Base-by-base conservation (phyloP, 1,140 invertebrate genomes). In the Nomia melanderi region DNA sequence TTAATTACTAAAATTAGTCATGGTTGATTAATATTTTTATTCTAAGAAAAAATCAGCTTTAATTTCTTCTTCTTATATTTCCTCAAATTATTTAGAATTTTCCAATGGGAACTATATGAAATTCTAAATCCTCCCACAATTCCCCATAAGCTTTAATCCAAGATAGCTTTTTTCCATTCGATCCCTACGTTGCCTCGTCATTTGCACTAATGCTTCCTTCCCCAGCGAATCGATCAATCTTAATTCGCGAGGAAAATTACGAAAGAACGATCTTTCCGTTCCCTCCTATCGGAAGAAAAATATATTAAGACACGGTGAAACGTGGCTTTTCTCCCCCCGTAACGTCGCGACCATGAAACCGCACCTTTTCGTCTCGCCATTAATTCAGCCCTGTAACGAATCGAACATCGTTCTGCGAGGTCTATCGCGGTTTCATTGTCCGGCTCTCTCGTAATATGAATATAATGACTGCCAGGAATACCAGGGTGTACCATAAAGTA, bases 211-310 rank as follows among this genome's bases (percentile, higher is more conserved):
- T 69, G 64, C 39, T 69, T 69, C 47, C 64, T 59, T 76, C 54
- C n/a, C 7, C 29, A 31, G 31, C 29, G 29, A 3, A 33, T 25
- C 73, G 65, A 76, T 76, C 73, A 69, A 76, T 76, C 73, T 76
- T 69, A 69, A 76, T 76, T 69, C 73, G n/a, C n/a, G 39, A 27
- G 53, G 39, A 44, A 59, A 75, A 75, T 69, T 75, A 59, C 27
- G 73, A 57, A 25, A 57, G 53, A 31, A 63, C 20, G 71, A 75
- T 59, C 29, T 33, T n/a, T 20, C 20, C 33, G 2, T 31, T 14
- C 20, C 29, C 12, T 20, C 4, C 6, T 9, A 6, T 11, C 53
- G 29, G 56, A 69, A 44, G 53, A 69, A n/a, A n/a, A 76, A 76
- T 69, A 39, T 67, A 76, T 69, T 39, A 69, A 60, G 64, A 69